Evolutionary conservation across 2,888 invertebrate species (phyloP).

Genomic region (Masnerella sp.): DNA sequence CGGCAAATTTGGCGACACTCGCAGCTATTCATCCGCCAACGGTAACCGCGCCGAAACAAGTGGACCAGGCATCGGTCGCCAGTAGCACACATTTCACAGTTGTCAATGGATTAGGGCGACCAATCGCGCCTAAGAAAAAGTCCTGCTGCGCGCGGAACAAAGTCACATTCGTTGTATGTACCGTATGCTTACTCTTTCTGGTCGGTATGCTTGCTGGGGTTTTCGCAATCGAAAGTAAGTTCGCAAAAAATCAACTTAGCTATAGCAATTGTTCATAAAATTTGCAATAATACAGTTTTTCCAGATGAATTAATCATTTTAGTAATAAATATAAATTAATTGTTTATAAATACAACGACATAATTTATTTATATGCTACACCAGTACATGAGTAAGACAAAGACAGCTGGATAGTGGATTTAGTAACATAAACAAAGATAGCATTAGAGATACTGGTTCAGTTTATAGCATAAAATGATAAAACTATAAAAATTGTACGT

Average conservation of each 20-base stretch:
- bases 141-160: conserved; percentile 88
- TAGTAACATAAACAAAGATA: not conserved
- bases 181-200: conserved; percentile 89
- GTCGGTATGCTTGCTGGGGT: conserved; percentile 89
- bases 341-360: too few species aligned
- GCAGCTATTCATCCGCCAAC: conserved; percentile 76
- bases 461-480: too few species aligned
- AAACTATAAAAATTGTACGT: too few species aligned
- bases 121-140: conserved; percentile 81
- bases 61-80: conserved; percentile 86
- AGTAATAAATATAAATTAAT: too few species aligned
- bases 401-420: too few species aligned
- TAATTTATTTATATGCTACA: too few species aligned
- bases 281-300: too few species aligned
- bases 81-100: conserved; percentile 93
- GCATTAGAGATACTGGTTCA: too few species aligned
- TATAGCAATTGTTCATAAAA: too few species aligned
- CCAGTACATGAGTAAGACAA: too few species aligned
- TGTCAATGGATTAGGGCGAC: conserved; percentile 86
- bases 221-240: conserved; percentile 91
- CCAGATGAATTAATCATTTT: conserved; percentile 1
- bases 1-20: conserved; percentile 83
- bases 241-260: too few species aligned
- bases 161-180: conserved; percentile 88
- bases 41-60: conserved; percentile 79